Conservation (phyloP, 2,888 invertebrate genomes). For the Caenorhabditis angaria region DNA sequence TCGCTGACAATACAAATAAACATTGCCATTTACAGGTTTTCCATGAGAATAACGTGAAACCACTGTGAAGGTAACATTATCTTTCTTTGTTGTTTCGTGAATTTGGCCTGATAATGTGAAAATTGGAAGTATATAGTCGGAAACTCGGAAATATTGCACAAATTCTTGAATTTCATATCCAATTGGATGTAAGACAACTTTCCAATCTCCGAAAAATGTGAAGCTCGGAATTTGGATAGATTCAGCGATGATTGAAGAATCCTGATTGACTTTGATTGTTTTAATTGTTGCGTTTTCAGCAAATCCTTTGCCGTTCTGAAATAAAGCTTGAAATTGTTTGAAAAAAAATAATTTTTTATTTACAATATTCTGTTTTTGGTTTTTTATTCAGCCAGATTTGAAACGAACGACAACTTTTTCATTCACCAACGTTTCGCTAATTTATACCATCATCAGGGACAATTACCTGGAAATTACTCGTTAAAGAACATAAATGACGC, state of each 20-base stretch:
- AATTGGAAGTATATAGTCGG: constrained; percentile 11
- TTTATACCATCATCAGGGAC: too few species aligned
- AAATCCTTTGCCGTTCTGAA: constrained; percentile 36
- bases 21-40: constrained; percentile 29
- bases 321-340: not conserved
- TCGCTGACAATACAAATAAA: constrained; percentile 7
- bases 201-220: constrained; percentile 63
- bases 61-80: not conserved
- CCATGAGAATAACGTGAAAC: constrained; percentile 28
- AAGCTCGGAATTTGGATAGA: constrained; percentile 55
- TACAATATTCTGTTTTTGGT: too few species aligned
- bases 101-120: not conserved
- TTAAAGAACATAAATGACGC: too few species aligned
- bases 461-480: too few species aligned
- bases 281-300: constrained; percentile 25
- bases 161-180: not conserved
- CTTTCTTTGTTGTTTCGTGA: not conserved
- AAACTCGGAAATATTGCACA: constrained; percentile 40
- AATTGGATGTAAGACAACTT: constrained; percentile 36
- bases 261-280: constrained; percentile 17
- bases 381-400: too few species aligned
- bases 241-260: constrained; percentile 33
- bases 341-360: not conserved
- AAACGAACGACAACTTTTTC: not conserved
- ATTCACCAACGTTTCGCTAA: too few species aligned